Conservation (phyloP, 2,888 invertebrate species). For the Dolichomitus sp. region DNA sequence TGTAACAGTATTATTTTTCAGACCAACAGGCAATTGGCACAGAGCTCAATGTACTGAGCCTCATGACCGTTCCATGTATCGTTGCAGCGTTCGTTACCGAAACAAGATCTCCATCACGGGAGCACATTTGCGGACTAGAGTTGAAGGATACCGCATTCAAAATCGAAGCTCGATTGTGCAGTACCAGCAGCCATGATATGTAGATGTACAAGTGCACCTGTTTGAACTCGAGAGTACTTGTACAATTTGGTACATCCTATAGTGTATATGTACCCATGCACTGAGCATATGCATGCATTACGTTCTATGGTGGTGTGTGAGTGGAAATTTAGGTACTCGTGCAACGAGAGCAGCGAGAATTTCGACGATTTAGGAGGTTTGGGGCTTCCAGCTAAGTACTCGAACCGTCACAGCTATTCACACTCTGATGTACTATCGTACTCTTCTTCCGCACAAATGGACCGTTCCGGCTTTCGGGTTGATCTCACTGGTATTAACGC, state of each 20-base stretch:
- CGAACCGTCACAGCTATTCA: conserved; percentile 18
- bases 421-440: conserved; percentile 24
- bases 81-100: neutral
- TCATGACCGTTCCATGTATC: neutral
- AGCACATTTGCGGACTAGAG: conserved; percentile 1
- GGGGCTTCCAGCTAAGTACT: conserved; percentile 15
- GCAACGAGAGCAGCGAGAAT: conserved; percentile 30
- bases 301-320: conserved; percentile 4
- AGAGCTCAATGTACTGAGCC: neutral
- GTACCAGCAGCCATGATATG: conserved; percentile 14
- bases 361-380: neutral
- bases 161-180: conserved; percentile 7
- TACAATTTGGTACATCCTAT: conserved; percentile 12
- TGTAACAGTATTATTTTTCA: neutral
- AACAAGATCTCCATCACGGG: neutral
- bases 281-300: neutral
- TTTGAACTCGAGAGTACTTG: conserved; percentile 33
- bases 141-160: neutral
- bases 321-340: conserved; percentile 27
- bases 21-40: neutral
- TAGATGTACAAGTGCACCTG: neutral
- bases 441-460: conserved; percentile 11
- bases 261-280: neutral
- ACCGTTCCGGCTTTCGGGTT: conserved; percentile 9
- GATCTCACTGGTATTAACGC: conserved; percentile 22